phyloP scores from a whole-genome alignment of 2,113 vertebrate species.

The Colinus virginianus region DNA sequence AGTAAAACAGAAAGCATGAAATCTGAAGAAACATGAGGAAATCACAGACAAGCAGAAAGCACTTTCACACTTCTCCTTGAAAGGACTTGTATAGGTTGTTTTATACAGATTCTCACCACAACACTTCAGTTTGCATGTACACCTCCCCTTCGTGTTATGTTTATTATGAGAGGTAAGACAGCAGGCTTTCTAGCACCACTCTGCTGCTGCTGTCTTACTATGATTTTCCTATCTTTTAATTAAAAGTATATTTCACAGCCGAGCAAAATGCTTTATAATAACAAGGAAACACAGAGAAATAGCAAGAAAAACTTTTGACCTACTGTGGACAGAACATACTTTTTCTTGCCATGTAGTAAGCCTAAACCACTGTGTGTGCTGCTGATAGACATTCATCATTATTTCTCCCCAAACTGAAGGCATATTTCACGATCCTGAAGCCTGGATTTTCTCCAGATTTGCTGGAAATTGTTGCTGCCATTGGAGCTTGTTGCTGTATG shows the following conservation, averaged over 20 bases:
- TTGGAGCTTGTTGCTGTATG: constrained; percentile 70
- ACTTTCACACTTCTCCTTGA: background rate
- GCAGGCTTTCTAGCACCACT: constrained; percentile 47
- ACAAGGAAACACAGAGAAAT: constrained; percentile 46
- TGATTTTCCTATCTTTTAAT: constrained; percentile 77
- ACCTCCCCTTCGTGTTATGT: constrained; percentile 5
- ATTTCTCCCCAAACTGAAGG: constrained; percentile 60
- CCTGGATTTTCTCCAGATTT: constrained; percentile 68
- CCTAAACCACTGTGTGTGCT: constrained; percentile 10
- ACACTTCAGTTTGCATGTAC: background rate
- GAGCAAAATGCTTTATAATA: constrained; percentile 64
- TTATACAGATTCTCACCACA: background rate
- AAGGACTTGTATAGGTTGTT: background rate
- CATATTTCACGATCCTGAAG: constrained; percentile 67
- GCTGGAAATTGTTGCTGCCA: constrained; percentile 44
- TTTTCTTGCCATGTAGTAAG: constrained; percentile 15
- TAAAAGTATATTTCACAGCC: constrained; percentile 69
- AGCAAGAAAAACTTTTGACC: constrained; percentile 64
- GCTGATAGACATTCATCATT: constrained; percentile 60
- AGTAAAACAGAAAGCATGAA: background rate
- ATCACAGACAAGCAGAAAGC: background rate
- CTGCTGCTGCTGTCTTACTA: constrained; percentile 51
- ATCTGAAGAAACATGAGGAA: background rate
- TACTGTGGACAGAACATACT: constrained; percentile 44
- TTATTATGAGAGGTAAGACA: constrained; percentile 19